phyloP scores from a whole-genome alignment of 2,113 vertebrate species.

The Coracopsis vasa region DNA sequence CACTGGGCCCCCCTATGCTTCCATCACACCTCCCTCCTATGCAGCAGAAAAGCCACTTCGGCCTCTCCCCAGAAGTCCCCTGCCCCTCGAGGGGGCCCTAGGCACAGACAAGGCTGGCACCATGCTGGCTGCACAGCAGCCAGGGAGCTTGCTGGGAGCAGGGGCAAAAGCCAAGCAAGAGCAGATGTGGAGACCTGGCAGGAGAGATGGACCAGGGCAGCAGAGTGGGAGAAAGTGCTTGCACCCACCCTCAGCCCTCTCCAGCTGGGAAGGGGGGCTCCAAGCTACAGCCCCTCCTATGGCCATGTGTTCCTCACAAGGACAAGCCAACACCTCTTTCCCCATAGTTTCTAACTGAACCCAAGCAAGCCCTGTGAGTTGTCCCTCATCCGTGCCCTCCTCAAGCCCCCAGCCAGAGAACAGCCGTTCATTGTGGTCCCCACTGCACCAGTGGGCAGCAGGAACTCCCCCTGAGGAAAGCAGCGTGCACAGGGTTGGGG shows the following conservation, averaged over 20 bases:
- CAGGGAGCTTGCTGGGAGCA: background rate
- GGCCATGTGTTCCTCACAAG: background rate
- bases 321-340: background rate
- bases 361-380: background rate
- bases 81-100: background rate
- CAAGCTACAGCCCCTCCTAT: background rate
- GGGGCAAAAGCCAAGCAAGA: constrained; percentile 10
- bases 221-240: background rate
- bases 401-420: constrained; percentile 49
- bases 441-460: background rate
- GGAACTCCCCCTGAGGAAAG: constrained; percentile 70
- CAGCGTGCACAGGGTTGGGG: constrained; percentile 37
- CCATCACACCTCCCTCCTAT: background rate
- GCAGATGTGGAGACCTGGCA: background rate
- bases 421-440: constrained; percentile 49
- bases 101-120: constrained; percentile 16
- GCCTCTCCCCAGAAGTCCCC: background rate
- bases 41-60: background rate
- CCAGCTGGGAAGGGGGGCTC: background rate
- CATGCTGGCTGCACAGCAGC: constrained; percentile 50
- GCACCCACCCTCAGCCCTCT: background rate
- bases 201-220: background rate
- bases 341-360: background rate
- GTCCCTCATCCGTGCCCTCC: background rate
- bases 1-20: background rate